Base-by-base conservation (phyloP, 2,113 vertebrate species). In the Emberiza fucata region DNA sequence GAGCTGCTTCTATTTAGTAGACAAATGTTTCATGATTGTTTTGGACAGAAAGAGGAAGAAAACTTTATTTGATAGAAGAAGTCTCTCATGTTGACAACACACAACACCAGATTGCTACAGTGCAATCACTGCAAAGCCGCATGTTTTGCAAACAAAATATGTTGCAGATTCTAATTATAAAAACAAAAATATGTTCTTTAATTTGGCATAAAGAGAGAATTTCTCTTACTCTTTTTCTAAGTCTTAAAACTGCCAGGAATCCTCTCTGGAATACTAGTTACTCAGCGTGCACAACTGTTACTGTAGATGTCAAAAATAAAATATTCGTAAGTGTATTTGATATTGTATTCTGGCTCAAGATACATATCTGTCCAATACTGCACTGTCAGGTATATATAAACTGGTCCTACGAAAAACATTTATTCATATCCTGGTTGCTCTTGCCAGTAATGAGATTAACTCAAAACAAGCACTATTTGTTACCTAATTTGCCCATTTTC, bases 241-340 rank as follows among this genome's bases (percentile, higher is more conserved):
- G 25, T 65, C 50, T 77, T 87, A 54, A 92, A 92, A 85, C 50
- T 94, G 59, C 47, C 71, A 70, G 75, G 44, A 79, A 73, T 88
- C 71, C 59, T 81, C 29, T 88, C 48, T 82, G 84, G 63, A 81
- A 88, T 90, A 39, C 19, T 60, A 39, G 29, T 71, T 95, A 69
- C 44, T 78, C 54, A 76, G 48, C 0, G 4, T 56, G 7, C 6
- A 50, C 42, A 66, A 79, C 71, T 94, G 85, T 72, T 92, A 54
- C 48, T 77, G 42, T 90, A 92, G 84, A 90, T 95, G 92, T 92
- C 59, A 95, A 91, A 94, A 94, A 76, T 82, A 91, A 63, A 92
- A 79, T 86, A 94, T 80, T 94, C 92, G 29, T 83, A 94, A 94
- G 29, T 76, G 44, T 81, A 53, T 90, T 92, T 95, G 76, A 37